Percentiles rank a stretch among this genome's conserved stretches.
These are phyloP conservation scores for Drosophila kikkawai DNA, from an alignment of 1,140 invertebrate genomes.

Conservation along the genomic window DNA sequence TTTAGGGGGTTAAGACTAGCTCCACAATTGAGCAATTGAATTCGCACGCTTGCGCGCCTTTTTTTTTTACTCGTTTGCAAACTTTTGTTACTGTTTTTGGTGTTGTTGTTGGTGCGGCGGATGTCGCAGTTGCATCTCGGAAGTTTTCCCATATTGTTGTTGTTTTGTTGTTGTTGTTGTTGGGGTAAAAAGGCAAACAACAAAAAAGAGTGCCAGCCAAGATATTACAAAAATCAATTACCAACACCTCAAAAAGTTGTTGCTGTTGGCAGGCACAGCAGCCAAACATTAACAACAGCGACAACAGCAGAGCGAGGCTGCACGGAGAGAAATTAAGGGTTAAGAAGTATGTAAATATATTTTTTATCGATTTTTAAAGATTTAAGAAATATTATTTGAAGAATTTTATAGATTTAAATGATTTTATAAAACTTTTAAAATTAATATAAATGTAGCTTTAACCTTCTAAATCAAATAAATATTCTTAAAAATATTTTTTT, in stretches of 20 bases:
- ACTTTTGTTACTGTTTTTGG: constrained; percentile 23
- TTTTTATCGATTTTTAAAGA: neutral
- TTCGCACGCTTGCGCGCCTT: constrained; percentile 83
- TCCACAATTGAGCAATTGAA: constrained; percentile 82
- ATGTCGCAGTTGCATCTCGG: constrained; percentile 81
- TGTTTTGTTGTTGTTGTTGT: constrained; percentile 35
- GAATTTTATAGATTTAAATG: neutral
- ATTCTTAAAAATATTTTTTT: neutral
- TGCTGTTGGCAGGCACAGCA: constrained; percentile 63
- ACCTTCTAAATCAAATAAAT: neutral
- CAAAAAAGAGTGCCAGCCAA: constrained; percentile 70
- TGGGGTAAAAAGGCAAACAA: constrained; percentile 71
- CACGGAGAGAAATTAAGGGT: constrained; percentile 19
- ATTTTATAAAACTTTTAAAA: neutral
- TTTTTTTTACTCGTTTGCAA: constrained; percentile 46
- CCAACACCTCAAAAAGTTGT: constrained; percentile 81
- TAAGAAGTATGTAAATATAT: neutral
- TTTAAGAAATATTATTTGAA: neutral
- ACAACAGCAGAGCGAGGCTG: constrained; percentile 37
- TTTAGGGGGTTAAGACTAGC: constrained; percentile 27
- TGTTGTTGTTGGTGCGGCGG: constrained; percentile 51
- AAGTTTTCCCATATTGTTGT: constrained; percentile 62
- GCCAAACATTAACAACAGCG: constrained; percentile 67
- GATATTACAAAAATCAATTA: constrained; percentile 84
- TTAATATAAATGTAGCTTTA: neutral